phyloP scores from a whole-genome alignment of 2,113 vertebrate species.

The Tyto alba region DNA sequence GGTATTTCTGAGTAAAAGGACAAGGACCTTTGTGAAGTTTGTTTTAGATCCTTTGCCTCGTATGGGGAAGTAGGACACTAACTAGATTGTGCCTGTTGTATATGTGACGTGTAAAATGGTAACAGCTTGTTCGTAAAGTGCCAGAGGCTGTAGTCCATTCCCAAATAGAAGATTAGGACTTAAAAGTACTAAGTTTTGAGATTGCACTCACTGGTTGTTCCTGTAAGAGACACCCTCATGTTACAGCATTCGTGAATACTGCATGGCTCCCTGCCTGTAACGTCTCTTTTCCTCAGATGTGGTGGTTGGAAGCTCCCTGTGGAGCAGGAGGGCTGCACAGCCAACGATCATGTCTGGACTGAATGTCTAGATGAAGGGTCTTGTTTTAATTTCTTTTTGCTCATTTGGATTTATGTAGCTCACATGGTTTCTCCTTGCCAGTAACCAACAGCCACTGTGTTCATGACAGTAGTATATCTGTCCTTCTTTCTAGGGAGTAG shows the following conservation, averaged over 20 bases:
- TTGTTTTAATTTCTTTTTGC: neutral
- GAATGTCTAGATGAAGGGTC: neutral
- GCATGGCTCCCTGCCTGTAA: neutral
- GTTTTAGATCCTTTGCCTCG: neutral
- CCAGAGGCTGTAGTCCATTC: neutral
- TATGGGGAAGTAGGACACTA: neutral
- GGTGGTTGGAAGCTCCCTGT: neutral
- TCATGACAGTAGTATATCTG: neutral
- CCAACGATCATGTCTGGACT: neutral
- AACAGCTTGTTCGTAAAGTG: neutral
- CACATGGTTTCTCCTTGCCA: neutral
- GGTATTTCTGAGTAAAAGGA: neutral
- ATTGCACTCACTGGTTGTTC: neutral
- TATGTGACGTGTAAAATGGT: neutral
- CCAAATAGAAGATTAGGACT: neutral
- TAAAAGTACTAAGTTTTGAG: neutral
- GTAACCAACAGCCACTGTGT: neutral
- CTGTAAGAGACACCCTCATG: neutral
- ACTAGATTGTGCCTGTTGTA: neutral
- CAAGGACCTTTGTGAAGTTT: neutral
- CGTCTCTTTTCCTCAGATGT: neutral
- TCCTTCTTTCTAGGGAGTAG: neutral
- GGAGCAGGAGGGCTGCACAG: neutral
- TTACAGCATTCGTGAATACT: neutral
- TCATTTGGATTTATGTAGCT: neutral